phyloP scores from a whole-genome alignment of 1,140 invertebrate genomes.

The Rhysida immarginata region DNA sequence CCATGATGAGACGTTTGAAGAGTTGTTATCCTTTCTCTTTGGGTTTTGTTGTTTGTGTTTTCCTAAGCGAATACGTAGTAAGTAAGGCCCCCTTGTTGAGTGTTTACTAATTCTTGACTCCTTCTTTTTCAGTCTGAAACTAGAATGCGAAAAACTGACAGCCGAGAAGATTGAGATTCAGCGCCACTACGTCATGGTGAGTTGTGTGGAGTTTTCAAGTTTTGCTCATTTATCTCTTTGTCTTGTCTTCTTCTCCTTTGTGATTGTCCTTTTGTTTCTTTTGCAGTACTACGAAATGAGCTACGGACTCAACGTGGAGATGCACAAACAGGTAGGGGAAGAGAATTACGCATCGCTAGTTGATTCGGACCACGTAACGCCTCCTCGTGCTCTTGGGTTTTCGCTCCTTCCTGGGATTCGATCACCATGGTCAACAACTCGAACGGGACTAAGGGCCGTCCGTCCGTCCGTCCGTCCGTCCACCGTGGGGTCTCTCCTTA shows the following conservation, averaged over 20 bases:
- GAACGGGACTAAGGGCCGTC: no score
- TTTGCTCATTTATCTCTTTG: no score
- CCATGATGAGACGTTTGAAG: neutral
- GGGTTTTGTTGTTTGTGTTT: conserved; percentile 9
- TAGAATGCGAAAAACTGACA: conserved; percentile 72
- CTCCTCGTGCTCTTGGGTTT: no score
- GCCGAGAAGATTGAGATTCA: conserved; percentile 96
- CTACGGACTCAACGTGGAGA: conserved; percentile 96
- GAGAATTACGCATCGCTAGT: conserved; percentile 4
- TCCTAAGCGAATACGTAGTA: no score
- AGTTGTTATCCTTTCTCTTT: conserved; percentile 2
- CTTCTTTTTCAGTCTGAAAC: conserved; percentile 24
- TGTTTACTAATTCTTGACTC: conserved; percentile 7
- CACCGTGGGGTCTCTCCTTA: no score
- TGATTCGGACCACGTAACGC: neutral
- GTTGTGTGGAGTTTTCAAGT: no score
- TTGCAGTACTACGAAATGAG: conserved; percentile 99
- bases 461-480: no score
- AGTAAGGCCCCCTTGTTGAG: neutral
- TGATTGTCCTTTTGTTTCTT: conserved; percentile 27
- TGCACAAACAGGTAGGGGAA: conserved; percentile 99
- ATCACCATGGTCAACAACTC: no score
- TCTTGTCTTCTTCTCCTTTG: conserved; percentile 1
- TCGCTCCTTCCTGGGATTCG: no score
- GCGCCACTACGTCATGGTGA: conserved; percentile 92